phyloP scores from a whole-genome alignment of 2,797 vertebrate genomes.

The Coranthus polyacanthus region DNA sequence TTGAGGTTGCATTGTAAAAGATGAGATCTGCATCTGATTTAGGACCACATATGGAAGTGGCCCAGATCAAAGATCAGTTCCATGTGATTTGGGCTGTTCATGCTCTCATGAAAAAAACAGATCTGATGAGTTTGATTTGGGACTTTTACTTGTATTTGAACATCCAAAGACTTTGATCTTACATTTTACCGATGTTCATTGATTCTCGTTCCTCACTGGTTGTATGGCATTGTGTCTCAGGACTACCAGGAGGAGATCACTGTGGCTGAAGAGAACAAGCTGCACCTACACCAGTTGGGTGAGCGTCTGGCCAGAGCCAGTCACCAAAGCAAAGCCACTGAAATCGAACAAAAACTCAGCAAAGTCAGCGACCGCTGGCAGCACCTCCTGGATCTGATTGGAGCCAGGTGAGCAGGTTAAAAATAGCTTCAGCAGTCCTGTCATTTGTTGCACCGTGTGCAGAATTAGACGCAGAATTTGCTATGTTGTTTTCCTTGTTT shows the following conservation, averaged over 20 bases:
- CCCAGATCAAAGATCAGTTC: too few relatives aligned
- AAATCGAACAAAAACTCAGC: conserved; percentile 95
- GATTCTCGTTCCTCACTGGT: neutral
- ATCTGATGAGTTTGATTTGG: too few relatives aligned
- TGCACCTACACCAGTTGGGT: conserved; percentile 93
- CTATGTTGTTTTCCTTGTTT: neutral
- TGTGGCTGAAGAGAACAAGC: conserved; percentile 90
- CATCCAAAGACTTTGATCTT: too few relatives aligned
- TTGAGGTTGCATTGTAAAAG: too few relatives aligned
- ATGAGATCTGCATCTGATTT: too few relatives aligned
- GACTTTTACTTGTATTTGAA: too few relatives aligned
- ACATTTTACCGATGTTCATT: neutral
- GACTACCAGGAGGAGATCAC: conserved; percentile 98
- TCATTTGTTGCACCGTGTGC: neutral
- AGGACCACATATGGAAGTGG: too few relatives aligned
- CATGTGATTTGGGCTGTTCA: too few relatives aligned
- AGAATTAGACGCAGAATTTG: neutral
- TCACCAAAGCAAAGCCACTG: conserved; percentile 92
- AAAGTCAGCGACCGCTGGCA: conserved; percentile 97
- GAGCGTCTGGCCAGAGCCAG: conserved; percentile 92
- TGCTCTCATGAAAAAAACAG: too few relatives aligned
- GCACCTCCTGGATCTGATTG: conserved; percentile 95
- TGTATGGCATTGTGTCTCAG: conserved; percentile 70
- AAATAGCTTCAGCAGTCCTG: neutral
- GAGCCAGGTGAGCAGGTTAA: conserved; percentile 87